Evolutionary conservation across 2,797 vertebrate species (phyloP), one percentile per base, ranked within the genome.

Genomic region (Naso thynnoides): DNA sequence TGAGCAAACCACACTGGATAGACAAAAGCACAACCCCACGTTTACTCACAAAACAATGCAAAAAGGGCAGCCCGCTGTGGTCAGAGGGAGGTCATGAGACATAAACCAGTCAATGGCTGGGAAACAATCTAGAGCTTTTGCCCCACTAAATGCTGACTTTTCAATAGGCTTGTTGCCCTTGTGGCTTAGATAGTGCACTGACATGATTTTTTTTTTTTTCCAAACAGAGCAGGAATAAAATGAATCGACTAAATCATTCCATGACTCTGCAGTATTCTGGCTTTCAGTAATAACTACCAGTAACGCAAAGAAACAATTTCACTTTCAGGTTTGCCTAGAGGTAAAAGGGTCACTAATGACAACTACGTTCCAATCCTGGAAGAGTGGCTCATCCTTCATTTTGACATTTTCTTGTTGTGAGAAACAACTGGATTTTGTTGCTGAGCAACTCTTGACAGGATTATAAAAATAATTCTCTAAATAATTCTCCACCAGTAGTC

Each of bases 21-120:
- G 45, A 78, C 54, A 78, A 70, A 85, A 82, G 77, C 68, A 76
- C 29, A 55, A 68, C 14, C 59, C 45, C 45, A 69, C 62, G 27
- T 74, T 67, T 54, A 53, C 19, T 59, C 60, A 73, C 45, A 71
- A 73, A 69, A 67, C 66, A 81, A 79, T 67, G 58, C 36, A 76
- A 66, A 84, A 61, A 61, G 53, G 77, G 66, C 72, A 53, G 69
- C 59, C 55, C 70, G 6, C 76, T 70, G 76, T 89, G 91, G 89
- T 92, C 86, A 91, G 84, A 79, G 70, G 42, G 81, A 81, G 86
- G 90, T 94, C 90, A 90, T 83, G 90, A 92, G 86, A 90, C 89
- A 87, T 86, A 78, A 84, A 86, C 78, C 81, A 81, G 83, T 86
- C 86, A 86, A 87, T 85, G 78, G 71, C 62, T 73, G 76, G 53